Evolutionary conservation across 2,113 vertebrate species (phyloP), one percentile per base, ranked within the genome.

Genomic region (Kryptolebias marmoratus): DNA sequence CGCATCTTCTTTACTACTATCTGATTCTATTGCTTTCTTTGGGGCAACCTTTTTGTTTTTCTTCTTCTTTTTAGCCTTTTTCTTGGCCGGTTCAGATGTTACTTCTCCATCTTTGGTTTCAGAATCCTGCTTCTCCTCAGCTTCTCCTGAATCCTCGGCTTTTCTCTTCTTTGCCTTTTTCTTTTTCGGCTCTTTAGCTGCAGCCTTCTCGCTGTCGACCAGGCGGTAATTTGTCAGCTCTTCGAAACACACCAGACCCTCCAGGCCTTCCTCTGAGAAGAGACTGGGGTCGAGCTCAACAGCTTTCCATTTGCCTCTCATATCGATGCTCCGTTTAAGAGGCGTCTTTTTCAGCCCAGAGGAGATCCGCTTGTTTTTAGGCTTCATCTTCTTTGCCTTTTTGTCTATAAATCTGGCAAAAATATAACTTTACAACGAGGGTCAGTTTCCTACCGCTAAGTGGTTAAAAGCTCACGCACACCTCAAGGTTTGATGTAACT

Each of bases 201-300:
- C 87, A 3, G 88, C 84, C 48, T 89, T 89, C 1, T 90, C 83
- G 3, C 94, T 78, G 73, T 93, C 93, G 16, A 98, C 84, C 68
- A 98, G 64, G 1, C 84, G 88, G 73, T 99, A 99, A 18, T 95
- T 93, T 1, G 94, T 95, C 65, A 99, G 95, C 42, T 99, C 97
- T 81, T 99, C 97, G 79, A 98, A 95, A 63, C 96, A 99, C 0
- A 98, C 93, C 27, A 99, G 88, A 30, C 95, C 94, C 50, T 88
- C 91, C 82, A 98, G 82, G 11, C 95, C 95, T 57, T 96, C 95
- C n/a, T 96, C 94, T 5, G 93, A 93, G 71, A 97, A 96, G 0
- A 98, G 11, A 63, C 87, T 93, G 1, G 96, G 96, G 67, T 98
- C 96, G 0, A 99, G 88, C 5, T 93, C 67, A 3, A 99, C 76